phyloP scores from a whole-genome alignment of 2,113 vertebrate species.

The Prietella phreatophila region DNA sequence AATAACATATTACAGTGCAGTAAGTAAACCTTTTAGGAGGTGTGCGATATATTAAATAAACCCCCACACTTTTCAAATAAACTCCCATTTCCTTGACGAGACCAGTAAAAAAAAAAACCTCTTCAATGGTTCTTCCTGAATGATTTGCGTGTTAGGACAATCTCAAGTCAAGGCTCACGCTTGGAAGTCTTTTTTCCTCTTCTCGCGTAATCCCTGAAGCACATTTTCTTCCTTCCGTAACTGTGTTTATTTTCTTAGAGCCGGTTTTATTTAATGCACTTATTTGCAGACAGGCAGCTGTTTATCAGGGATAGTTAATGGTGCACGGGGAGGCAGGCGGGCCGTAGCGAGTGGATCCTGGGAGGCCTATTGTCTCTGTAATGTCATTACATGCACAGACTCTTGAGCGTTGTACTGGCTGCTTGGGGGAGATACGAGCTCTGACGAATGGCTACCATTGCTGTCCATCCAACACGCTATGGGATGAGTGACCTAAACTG shows the following conservation, averaged over 20 bases:
- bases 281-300: constrained; percentile 49
- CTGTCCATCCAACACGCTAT: constrained; percentile 34
- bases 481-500: constrained; percentile 70
- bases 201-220: constrained; percentile 44
- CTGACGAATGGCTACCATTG: constrained; percentile 72
- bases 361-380: constrained; percentile 72
- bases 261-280: constrained; percentile 38
- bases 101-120: constrained; percentile 26
- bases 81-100: constrained; percentile 73
- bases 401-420: constrained; percentile 71
- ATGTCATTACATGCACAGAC: constrained; percentile 75
- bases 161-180: constrained; percentile 31
- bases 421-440: constrained; percentile 70
- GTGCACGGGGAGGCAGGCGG: not conserved
- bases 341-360: constrained; percentile 56
- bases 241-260: constrained; percentile 38
- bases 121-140: constrained; percentile 65
- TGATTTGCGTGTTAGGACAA: constrained; percentile 60
- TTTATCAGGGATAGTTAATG: constrained; percentile 51
- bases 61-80: constrained; percentile 74
- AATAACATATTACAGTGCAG: constrained; percentile 75
- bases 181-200: constrained; percentile 25
- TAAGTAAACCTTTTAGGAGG: constrained; percentile 76
- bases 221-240: constrained; percentile 30
- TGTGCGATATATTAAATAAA: constrained; percentile 76